Conservation (phyloP, 37 sponge, comb jelly and placozoan species). For the Agelas oroides region DNA sequence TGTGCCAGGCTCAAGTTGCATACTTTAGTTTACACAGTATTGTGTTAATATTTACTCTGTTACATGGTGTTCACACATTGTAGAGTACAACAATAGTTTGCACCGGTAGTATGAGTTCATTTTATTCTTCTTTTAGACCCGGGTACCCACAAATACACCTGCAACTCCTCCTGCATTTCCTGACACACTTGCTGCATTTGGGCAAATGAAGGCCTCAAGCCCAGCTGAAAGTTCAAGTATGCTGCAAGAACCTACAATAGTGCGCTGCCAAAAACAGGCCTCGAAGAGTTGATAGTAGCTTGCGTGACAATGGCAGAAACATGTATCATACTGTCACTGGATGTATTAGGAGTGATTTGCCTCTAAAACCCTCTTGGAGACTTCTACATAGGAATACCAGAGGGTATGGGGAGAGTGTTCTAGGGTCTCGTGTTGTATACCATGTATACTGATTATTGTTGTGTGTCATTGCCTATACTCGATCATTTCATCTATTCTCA, state of each 20-base stretch:
- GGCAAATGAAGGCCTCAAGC: slow-evolving; percentile 60
- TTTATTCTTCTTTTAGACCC: background rate
- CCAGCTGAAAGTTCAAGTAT: slow-evolving; percentile 23
- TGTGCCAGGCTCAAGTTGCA: too few species aligned
- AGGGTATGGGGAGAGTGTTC: background rate
- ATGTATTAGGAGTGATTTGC: slow-evolving; percentile 8
- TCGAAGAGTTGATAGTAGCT: slow-evolving; percentile 13
- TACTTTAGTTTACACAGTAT: too few species aligned
- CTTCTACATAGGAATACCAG: background rate
- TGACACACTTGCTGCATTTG: slow-evolving; percentile 75
- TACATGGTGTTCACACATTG: too few species aligned
- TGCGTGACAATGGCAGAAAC: background rate
- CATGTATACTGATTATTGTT: background rate
- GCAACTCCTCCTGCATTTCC: slow-evolving; percentile 85
- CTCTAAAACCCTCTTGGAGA: background rate
- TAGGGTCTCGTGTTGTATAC: background rate
- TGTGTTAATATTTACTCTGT: too few species aligned
- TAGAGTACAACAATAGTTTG: too few species aligned
- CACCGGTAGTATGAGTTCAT: too few species aligned
- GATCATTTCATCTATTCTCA: too few species aligned
- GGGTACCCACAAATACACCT: slow-evolving; percentile 89
- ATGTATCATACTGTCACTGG: background rate
- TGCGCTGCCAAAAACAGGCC: slow-evolving; percentile 36
- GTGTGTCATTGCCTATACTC: background rate
- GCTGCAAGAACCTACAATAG: slow-evolving; percentile 37